phyloP scores from a whole-genome alignment of 1,140 invertebrate genomes.

The Drosophila virilis region DNA sequence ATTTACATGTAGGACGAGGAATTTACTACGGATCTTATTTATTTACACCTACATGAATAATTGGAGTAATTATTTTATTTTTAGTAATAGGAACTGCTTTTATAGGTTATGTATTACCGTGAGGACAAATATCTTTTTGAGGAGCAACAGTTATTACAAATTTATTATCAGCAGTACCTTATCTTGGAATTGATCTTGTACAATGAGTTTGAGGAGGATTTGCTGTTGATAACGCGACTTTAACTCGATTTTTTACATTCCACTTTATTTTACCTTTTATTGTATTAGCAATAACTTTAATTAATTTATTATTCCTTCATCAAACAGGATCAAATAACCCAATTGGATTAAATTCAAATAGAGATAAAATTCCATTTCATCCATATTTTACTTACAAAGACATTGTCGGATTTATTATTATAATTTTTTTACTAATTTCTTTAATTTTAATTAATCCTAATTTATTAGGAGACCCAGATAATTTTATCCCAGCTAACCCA shows the following conservation, averaged over 20 bases:
- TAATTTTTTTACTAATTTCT: too few species aligned
- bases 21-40: constrained; percentile 49
- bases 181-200: constrained; percentile 86
- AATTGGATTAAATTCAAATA: constrained; percentile 58
- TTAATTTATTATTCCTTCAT: constrained; percentile 88
- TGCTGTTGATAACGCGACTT: too few species aligned
- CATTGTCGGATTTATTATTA: too few species aligned
- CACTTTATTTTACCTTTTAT: constrained; percentile 85
- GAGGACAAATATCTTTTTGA: constrained; percentile 90
- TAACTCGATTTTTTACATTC: constrained; percentile 88
- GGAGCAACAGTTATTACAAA: constrained; percentile 85
- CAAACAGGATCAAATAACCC: constrained; percentile 83
- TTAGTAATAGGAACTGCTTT: constrained; percentile 88
- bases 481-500: too few species aligned
- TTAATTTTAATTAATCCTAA: constrained; percentile 83
- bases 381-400: too few species aligned
- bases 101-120: constrained; percentile 89
- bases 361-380: too few species aligned
- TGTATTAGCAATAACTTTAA: constrained; percentile 60
- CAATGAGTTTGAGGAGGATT: constrained; percentile 85
- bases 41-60: constrained; percentile 85
- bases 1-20: constrained; percentile 42
- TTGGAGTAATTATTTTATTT: constrained; percentile 87
- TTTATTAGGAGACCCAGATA: constrained; percentile 74
- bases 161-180: constrained; percentile 88